Evolutionary conservation across 1,140 invertebrate genomes (phyloP), one percentile per base, ranked within the genome.

Genomic region (Drosophila micromelanica): DNA sequence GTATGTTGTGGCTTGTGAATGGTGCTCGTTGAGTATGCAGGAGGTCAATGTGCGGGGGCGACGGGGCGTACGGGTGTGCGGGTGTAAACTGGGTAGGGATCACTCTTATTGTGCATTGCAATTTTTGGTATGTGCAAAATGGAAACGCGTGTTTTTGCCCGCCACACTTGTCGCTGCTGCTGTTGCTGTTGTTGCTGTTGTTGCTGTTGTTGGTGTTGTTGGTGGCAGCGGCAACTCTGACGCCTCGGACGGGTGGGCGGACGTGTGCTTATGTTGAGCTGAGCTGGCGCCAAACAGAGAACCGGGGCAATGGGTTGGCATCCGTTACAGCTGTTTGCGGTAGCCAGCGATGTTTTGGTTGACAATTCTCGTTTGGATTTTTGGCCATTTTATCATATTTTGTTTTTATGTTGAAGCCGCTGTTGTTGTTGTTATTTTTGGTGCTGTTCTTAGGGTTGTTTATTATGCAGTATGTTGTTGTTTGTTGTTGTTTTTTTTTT

Each of bases 311-410:
- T 54, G 59, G 59, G 72, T 37, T 37, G 72, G 67, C 56, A 68
- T 80, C 62, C 75, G 79, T 76, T 87, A 87, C 82, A 87, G 82
- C 76, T 87, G 82, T 87, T 87, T 87, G 82, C 64, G 82, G 82
- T 87, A 64, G 68, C 71, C 78, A 40, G 82, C 84, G 46, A 73
- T 89, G 84, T 89, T 89, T 87, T 75, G 64, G 63, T 82, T 78
- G 78, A 89, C 84, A 82, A 87, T 87, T 82, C 68, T 76, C 71
- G 75, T 82, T 87, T 75, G 70, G 74, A 72, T 86, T 85, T 80
- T 81, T 81, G 73, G 77, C 68, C 85, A 73, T 80, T 80, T 77
- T 79, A 68, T 78, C 56, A 68, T 71, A 57, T 73, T 30, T 45
- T 37, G 65, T 51, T 27, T 27, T 27, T 27, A 6, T 73, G 49